Percentiles rank a stretch among this genome's conserved stretches.
phyloP scores from a whole-genome alignment of 2,797 vertebrate species.

The Hypotaenidia philippensis region DNA sequence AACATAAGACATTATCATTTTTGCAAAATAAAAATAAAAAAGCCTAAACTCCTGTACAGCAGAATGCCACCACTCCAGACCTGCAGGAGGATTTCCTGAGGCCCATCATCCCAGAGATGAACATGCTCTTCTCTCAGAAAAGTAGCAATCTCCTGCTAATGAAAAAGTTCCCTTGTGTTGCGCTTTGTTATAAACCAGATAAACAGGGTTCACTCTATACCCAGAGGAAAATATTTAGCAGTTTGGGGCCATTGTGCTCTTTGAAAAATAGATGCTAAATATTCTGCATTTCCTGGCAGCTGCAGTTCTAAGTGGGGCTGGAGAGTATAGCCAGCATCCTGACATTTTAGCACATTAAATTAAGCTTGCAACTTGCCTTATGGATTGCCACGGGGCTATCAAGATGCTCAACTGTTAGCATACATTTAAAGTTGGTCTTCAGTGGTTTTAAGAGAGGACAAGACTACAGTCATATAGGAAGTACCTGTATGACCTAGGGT shows the following conservation, averaged over 20 bases:
- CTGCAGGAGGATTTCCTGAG: neutral
- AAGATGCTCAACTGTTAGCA: neutral
- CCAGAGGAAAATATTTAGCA: neutral
- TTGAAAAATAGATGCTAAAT: neutral
- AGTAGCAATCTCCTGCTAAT: neutral
- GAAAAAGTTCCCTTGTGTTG: neutral
- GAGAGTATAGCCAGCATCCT: accelerated
- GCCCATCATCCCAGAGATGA: neutral
- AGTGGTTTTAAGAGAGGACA: neutral
- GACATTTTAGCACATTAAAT: neutral
- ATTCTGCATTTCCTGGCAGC: neutral
- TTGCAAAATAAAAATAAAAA: neutral
- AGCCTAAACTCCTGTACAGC: neutral
- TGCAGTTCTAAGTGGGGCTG: neutral
- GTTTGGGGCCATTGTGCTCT: neutral
- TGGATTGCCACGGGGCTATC: accelerated
- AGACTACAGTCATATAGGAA: too few species aligned
- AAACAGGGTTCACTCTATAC: neutral
- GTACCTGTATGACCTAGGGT: accelerated
- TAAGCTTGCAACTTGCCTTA: neutral
- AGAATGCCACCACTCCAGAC: neutral
- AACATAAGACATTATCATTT: neutral
- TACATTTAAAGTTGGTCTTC: neutral
- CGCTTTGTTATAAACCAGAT: neutral
- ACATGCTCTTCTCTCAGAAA: neutral